phyloP scores from a whole-genome alignment of 2,888 invertebrate genomes.

The Ganaspis brasiliensis region DNA sequence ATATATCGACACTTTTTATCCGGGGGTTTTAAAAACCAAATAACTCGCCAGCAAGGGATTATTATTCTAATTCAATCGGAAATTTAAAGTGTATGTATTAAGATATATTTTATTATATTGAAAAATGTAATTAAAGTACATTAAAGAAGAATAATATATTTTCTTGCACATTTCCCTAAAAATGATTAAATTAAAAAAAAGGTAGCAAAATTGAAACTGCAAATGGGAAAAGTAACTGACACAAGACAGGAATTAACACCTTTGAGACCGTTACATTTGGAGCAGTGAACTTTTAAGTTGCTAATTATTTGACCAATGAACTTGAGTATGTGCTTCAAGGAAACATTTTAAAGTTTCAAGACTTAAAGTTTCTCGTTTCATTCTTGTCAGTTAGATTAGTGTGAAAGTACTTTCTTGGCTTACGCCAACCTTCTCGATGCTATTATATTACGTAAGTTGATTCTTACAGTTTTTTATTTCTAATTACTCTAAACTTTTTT shows the following conservation, averaged over 20 bases:
- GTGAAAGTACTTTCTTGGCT: not conserved
- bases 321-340: conserved; percentile 8
- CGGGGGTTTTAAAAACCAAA: not conserved
- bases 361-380: not conserved
- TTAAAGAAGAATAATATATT: no score
- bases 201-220: not conserved
- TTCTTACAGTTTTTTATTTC: not conserved
- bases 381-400: not conserved
- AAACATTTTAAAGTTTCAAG: conserved; percentile 8
- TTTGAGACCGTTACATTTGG: conserved; percentile 12
- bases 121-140: no score
- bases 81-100: no score
- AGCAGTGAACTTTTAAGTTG: conserved; percentile 21
- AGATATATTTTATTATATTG: no score
- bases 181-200: not conserved
- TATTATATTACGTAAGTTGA: not conserved
- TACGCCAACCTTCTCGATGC: not conserved
- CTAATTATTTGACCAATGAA: conserved; percentile 36
- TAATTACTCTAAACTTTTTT: no score
- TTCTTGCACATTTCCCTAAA: no score
- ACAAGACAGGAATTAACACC: not conserved
- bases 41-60: not conserved
- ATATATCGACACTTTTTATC: conserved; percentile 3
- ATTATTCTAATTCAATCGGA: no score
- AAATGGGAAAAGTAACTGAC: not conserved